Evolutionary conservation across 1,140 invertebrate species (phyloP).

Genomic region (Myzus persicae): DNA sequence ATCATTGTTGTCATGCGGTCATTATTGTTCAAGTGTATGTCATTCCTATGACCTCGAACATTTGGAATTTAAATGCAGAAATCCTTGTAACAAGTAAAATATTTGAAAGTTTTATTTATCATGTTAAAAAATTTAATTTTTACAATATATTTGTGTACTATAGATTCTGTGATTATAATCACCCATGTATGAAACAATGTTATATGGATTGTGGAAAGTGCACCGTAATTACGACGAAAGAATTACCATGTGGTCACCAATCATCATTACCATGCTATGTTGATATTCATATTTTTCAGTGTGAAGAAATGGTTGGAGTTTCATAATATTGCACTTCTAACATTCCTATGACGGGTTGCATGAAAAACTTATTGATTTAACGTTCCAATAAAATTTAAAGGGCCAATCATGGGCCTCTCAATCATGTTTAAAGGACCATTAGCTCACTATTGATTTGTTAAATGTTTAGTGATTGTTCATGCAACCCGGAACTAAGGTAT

Average conservation of each 20-base stretch:
- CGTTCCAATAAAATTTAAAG: too few species aligned
- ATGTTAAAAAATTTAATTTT: neutral
- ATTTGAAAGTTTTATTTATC: neutral
- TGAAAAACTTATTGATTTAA: too few species aligned
- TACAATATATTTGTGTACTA: neutral
- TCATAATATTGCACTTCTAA: slow-evolving; percentile 34
- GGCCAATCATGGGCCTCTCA: too few species aligned
- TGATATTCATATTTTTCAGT: slow-evolving; percentile 64
- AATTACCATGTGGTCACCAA: slow-evolving; percentile 67
- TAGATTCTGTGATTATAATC: slow-evolving; percentile 65
- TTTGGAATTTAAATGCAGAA: slow-evolving; percentile 64
- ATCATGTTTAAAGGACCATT: too few species aligned
- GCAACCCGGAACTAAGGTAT: too few species aligned
- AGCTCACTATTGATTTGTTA: too few species aligned
- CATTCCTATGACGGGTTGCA: too few species aligned
- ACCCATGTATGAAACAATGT: slow-evolving; percentile 67
- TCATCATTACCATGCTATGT: slow-evolving; percentile 64
- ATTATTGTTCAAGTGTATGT: slow-evolving; percentile 68
- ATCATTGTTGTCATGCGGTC: slow-evolving; percentile 66
- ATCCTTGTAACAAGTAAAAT: slow-evolving; percentile 63
- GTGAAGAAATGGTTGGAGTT: slow-evolving; percentile 63
- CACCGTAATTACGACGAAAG: slow-evolving; percentile 63
- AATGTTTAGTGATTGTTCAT: too few species aligned
- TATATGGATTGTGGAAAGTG: slow-evolving; percentile 66
- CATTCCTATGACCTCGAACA: slow-evolving; percentile 68